Evolutionary conservation across 2,888 invertebrate species (phyloP), one percentile per base, ranked within the genome.

Genomic region (Labia minor): DNA sequence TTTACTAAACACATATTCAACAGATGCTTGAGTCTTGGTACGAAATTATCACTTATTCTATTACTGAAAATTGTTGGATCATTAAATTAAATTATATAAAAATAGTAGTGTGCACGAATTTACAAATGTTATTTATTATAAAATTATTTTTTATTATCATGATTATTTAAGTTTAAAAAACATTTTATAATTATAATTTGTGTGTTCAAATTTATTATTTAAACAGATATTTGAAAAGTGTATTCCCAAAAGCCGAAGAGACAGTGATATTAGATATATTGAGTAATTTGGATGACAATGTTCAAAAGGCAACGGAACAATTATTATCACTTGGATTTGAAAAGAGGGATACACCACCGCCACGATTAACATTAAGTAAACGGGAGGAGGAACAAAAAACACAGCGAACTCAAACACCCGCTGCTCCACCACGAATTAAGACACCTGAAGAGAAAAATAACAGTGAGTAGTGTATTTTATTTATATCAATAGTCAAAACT

Each of bases 171-270:
- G n/a, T n/a, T n/a, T n/a, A n/a, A n/a, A n/a, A n/a, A n/a, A n/a
- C n/a, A n/a, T n/a, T n/a, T n/a, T n/a, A n/a, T n/a, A n/a, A n/a
- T n/a, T n/a, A n/a, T n/a, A n/a, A n/a, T n/a, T n/a, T n/a, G n/a
- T n/a, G n/a, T n/a, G n/a, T n/a, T n/a, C n/a, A n/a, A n/a, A n/a
- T n/a, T n/a, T n/a, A n/a, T n/a, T n/a, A n/a, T n/a, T n/a, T n/a
- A n/a, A n/a, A n/a, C 79, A 93, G 93, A 80, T 94, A 94, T 78
- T 83, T 95, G 80, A 95, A 94, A 79, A 91, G 89, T 73, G 86
- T 94, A 73, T 95, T 93, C 76, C 91, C 93, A 0, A 88, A 91
- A 78, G 93, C 90, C 0, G 94, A 95, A 73, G 94, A 94, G 77
- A 91, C 90, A 19, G 77, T 93, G 62, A 85, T 95, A 26, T 81